Conservation (phyloP, 2,888 invertebrate species). For the Polydrusus cervinus region DNA sequence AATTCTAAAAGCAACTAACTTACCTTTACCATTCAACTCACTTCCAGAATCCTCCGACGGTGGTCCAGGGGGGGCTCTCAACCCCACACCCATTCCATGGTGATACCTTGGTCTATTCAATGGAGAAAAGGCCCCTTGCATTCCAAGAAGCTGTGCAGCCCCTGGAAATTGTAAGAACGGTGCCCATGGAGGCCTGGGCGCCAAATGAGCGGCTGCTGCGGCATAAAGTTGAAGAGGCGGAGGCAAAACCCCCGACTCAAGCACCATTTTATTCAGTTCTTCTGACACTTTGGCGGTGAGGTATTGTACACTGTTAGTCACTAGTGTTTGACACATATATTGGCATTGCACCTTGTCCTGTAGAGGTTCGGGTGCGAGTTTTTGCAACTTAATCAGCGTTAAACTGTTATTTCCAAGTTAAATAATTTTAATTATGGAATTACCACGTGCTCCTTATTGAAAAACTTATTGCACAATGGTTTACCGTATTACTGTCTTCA, state of each 20-base stretch:
- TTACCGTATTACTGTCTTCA: constrained; percentile 10
- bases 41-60: constrained; percentile 71
- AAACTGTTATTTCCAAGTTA: not conserved
- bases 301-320: constrained; percentile 30
- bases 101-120: constrained; percentile 69
- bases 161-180: constrained; percentile 72
- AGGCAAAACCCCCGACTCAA: constrained; percentile 79
- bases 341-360: constrained; percentile 35
- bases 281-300: constrained; percentile 58
- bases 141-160: constrained; percentile 70
- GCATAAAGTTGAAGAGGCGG: constrained; percentile 82
- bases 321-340: constrained; percentile 30
- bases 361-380: not conserved
- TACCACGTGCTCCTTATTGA: not conserved
- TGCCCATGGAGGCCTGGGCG: constrained; percentile 76
- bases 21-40: constrained; percentile 71
- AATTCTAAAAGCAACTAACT: constrained; percentile 49
- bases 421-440: not conserved
- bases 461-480: not conserved
- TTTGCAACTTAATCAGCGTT: constrained; percentile 1
- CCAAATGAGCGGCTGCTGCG: constrained; percentile 80
- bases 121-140: constrained; percentile 71
- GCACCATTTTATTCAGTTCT: constrained; percentile 73
- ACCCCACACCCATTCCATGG: constrained; percentile 65
- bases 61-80: constrained; percentile 69